phyloP scores from a whole-genome alignment of 2,113 vertebrate species.

The Halichoerus grypus region DNA sequence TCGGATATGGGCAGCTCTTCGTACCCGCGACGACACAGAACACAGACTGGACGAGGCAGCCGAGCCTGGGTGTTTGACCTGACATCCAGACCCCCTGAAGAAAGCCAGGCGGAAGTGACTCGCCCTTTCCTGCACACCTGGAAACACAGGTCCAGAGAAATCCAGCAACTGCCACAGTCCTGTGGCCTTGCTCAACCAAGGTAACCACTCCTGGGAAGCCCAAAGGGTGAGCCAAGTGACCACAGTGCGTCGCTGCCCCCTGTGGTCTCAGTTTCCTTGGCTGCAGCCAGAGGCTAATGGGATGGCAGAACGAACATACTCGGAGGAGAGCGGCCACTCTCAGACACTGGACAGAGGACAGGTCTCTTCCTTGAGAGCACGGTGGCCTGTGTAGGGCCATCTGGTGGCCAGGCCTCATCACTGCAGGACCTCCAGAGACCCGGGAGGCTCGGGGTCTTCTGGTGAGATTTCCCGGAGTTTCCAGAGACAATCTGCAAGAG shows the following conservation, averaged over 20 bases:
- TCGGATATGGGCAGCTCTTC: not conserved
- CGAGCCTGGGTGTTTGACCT: not conserved
- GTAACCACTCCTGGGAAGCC: not conserved
- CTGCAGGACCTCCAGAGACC: slow-evolving; percentile 13
- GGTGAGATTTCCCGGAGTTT: slow-evolving; percentile 4
- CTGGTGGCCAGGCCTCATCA: slow-evolving; percentile 49
- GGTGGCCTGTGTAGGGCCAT: not conserved
- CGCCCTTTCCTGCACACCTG: not conserved
- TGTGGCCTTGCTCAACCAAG: not conserved
- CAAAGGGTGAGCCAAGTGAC: not conserved
- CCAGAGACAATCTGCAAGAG: not conserved
- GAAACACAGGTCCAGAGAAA: slow-evolving; percentile 16
- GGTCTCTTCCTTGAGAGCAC: not conserved
- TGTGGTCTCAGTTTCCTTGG: not conserved
- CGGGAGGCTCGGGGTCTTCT: not conserved
- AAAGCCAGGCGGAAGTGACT: not conserved
- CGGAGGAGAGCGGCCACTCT: not conserved
- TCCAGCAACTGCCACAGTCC: not conserved
- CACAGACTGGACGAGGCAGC: not conserved
- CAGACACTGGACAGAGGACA: not conserved
- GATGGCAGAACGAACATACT: not conserved
- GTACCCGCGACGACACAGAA: not conserved
- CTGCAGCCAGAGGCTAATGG: not conserved
- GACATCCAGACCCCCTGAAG: not conserved
- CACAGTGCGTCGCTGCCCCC: not conserved